Evolutionary conservation across 1,140 invertebrate genomes (phyloP).

Genomic region (Eumeta japonica): DNA sequence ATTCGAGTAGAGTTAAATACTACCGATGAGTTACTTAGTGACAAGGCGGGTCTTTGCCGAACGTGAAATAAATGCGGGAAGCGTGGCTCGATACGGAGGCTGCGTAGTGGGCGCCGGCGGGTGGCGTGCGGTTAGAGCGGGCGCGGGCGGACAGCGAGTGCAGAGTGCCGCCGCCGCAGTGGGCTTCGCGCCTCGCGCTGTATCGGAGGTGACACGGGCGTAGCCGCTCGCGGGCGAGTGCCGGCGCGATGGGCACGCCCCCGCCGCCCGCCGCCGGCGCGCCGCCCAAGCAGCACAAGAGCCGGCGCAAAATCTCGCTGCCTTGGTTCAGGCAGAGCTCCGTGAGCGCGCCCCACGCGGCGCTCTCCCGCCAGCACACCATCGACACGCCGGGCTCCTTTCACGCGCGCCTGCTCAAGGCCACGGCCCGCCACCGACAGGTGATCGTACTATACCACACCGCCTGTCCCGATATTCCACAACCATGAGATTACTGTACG

Average conservation of each 20-base stretch:
- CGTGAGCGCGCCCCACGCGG: conserved; percentile 66
- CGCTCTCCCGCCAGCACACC: conserved; percentile 79
- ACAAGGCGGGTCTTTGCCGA: conserved; percentile 14
- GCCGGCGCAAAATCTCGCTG: conserved; percentile 80
- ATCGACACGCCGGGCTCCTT: conserved; percentile 85
- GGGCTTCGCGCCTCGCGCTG: conserved; percentile 35
- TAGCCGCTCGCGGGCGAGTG: conserved; percentile 23
- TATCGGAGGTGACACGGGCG: conserved; percentile 26
- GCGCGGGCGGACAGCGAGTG: conserved; percentile 12
- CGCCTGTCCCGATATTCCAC: too few relatives aligned
- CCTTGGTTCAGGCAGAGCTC: conserved; percentile 85
- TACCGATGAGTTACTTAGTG: neutral
- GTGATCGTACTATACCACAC: conserved; percentile 33
- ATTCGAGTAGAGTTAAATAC: too few relatives aligned
- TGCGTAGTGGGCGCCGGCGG: conserved; percentile 41
- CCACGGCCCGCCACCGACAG: conserved; percentile 35
- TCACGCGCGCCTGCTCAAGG: conserved; percentile 64
- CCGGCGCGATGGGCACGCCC: conserved; percentile 50
- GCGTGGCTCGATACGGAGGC: conserved; percentile 52
- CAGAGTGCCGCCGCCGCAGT: conserved; percentile 22
- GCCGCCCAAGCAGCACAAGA: conserved; percentile 62
- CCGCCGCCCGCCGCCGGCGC: conserved; percentile 57
- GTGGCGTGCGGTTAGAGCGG: conserved; percentile 21
- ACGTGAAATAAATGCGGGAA: conserved; percentile 38
- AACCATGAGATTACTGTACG: too few relatives aligned